Percentiles rank a stretch among this genome's conserved stretches.
Evolutionary conservation across 2,888 invertebrate species (phyloP).

Genomic region (Lepidocyrtoides sp.): DNA sequence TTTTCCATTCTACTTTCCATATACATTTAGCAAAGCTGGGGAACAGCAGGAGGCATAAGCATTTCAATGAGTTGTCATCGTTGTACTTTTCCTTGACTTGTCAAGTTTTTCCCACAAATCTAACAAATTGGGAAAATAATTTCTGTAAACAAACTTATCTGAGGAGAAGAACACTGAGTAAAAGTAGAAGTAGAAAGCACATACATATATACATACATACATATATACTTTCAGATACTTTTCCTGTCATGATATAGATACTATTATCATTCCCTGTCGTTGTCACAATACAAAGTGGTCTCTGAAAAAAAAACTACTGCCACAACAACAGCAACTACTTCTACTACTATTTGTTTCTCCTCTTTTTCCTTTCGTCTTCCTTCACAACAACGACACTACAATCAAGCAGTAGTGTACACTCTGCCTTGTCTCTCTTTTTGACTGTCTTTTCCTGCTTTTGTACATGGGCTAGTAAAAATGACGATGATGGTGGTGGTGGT

Average conservation of each 20-base stretch:
- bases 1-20: background rate
- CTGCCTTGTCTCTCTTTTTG: background rate
- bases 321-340: background rate
- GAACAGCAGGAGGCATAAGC: constrained; percentile 78
- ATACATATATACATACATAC: background rate
- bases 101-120: constrained; percentile 82
- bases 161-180: background rate
- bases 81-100: constrained; percentile 82
- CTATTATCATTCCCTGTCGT: background rate
- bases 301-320: background rate
- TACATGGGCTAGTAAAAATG: background rate
- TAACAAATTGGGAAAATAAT: constrained; percentile 84
- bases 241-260: background rate
- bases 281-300: background rate
- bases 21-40: background rate
- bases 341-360: background rate
- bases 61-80: constrained; percentile 81
- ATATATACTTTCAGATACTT: background rate
- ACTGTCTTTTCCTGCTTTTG: background rate
- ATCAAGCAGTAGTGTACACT: background rate
- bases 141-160: constrained; percentile 82
- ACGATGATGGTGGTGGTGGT: background rate
- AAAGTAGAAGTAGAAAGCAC: constrained; percentile 40
- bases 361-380: background rate
- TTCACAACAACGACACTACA: constrained; percentile 18